Percentiles rank a stretch among this genome's conserved stretches.
phyloP scores from a whole-genome alignment of 2,888 invertebrate genomes.

The Exocentrus adspersus region DNA sequence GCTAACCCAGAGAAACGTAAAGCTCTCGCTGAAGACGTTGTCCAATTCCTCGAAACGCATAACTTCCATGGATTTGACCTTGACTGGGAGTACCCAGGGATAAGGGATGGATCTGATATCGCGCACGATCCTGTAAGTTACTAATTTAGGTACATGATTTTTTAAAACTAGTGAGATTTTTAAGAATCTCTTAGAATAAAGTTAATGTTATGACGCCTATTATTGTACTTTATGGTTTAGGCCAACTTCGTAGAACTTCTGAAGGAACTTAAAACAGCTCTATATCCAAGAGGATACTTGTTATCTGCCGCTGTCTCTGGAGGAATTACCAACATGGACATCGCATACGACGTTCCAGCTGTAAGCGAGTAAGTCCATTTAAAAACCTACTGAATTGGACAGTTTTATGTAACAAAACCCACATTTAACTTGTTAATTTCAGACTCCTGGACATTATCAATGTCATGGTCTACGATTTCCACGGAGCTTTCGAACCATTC shows the following conservation, averaged over 20 bases:
- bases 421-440: too few species aligned
- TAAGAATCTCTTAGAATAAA: too few species aligned
- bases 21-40: slow-evolving; percentile 50
- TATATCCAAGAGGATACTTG: slow-evolving; percentile 47
- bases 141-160: too few species aligned
- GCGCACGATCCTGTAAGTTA: slow-evolving; percentile 41
- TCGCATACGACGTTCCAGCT: slow-evolving; percentile 50
- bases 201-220: too few species aligned
- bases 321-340: slow-evolving; percentile 47
- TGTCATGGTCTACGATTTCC: slow-evolving; percentile 67
- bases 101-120: slow-evolving; percentile 42
- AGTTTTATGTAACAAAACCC: too few species aligned
- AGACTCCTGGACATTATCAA: slow-evolving; percentile 62
- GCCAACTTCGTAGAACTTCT: slow-evolving; percentile 51
- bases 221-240: slow-evolving; percentile 36
- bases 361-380: slow-evolving; percentile 49
- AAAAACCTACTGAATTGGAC: too few species aligned
- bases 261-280: slow-evolving; percentile 45
- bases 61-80: slow-evolving; percentile 78
- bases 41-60: slow-evolving; percentile 65
- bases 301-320: slow-evolving; percentile 53
- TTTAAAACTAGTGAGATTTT: too few species aligned
- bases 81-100: slow-evolving; percentile 78
- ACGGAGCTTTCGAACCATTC: slow-evolving; percentile 72
- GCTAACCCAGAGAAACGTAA: slow-evolving; percentile 53